Conservation (phyloP, 2,888 invertebrate species). For the Pollenia amentaria region DNA sequence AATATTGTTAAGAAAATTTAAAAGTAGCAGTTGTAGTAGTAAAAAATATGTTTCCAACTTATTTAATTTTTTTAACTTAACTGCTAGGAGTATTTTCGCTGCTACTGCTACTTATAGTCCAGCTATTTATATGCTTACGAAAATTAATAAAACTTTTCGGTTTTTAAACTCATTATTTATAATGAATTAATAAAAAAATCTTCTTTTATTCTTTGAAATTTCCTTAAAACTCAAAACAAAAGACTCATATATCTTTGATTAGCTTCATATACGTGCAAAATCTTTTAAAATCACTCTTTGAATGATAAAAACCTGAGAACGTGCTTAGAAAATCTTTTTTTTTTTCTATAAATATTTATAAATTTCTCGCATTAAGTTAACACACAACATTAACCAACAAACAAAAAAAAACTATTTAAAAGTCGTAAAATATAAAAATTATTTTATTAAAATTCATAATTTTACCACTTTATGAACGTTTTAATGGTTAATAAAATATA, state of each 20-base stretch:
- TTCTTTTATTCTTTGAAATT: slow-evolving; percentile 3
- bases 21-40: too few species aligned
- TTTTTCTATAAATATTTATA: neutral
- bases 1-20: too few species aligned
- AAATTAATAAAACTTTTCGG: too few species aligned
- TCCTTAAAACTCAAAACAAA: neutral
- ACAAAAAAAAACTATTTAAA: slow-evolving; percentile 13
- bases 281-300: slow-evolving; percentile 16
- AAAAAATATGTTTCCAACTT: too few species aligned
- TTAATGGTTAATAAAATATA: slow-evolving; percentile 39
- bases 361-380: slow-evolving; percentile 20
- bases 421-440: slow-evolving; percentile 1
- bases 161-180: too few species aligned
- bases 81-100: too few species aligned
- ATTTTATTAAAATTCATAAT: slow-evolving; percentile 21
- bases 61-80: too few species aligned
- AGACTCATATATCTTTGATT: neutral
- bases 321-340: slow-evolving; percentile 26
- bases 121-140: too few species aligned
- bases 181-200: too few species aligned
- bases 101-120: too few species aligned
- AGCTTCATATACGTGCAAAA: slow-evolving; percentile 17
- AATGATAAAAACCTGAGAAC: slow-evolving; percentile 18
- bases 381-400: neutral
- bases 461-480: slow-evolving; percentile 42